These are phyloP conservation scores for Metellina segmentata DNA, from an alignment of 2,888 invertebrate species.

Conservation along the genomic window DNA sequence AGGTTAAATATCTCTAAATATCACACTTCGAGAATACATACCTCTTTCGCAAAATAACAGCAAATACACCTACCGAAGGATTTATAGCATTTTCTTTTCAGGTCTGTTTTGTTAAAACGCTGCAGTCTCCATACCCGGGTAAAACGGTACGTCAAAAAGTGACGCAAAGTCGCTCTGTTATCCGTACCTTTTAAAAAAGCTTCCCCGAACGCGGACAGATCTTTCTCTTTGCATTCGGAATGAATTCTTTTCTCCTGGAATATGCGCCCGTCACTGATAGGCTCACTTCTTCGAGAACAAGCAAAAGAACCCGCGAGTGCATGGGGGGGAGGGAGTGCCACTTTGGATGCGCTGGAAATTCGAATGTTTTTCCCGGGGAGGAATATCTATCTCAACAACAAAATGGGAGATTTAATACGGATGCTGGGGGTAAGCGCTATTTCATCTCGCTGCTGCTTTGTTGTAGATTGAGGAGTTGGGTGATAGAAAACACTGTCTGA, in stretches of 20 bases:
- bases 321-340: not conserved
- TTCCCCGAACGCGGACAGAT: constrained; percentile 11
- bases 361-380: constrained; percentile 41
- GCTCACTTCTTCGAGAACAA: constrained; percentile 12
- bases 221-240: constrained; percentile 37
- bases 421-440: constrained; percentile 47
- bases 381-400: constrained; percentile 34
- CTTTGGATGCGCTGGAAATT: constrained; percentile 25
- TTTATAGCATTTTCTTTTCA: not conserved
- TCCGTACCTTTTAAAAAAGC: constrained; percentile 47
- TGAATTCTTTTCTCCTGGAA: constrained; percentile 30
- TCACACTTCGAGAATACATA: no score
- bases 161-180: constrained; percentile 23
- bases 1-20: no score
- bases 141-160: constrained; percentile 25
- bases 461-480: constrained; percentile 45
- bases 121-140: constrained; percentile 4
- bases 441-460: constrained; percentile 59
- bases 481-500: constrained; percentile 25
- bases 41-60: no score
- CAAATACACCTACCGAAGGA: no score
- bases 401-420: constrained; percentile 71
- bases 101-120: not conserved
- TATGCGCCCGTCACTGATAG: constrained; percentile 55
- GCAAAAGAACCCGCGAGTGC: constrained; percentile 12